Percentiles rank a stretch among this genome's conserved stretches.
Conservation (phyloP, 2,797 vertebrate genomes). For the Synaphobranchus kaupii region DNA sequence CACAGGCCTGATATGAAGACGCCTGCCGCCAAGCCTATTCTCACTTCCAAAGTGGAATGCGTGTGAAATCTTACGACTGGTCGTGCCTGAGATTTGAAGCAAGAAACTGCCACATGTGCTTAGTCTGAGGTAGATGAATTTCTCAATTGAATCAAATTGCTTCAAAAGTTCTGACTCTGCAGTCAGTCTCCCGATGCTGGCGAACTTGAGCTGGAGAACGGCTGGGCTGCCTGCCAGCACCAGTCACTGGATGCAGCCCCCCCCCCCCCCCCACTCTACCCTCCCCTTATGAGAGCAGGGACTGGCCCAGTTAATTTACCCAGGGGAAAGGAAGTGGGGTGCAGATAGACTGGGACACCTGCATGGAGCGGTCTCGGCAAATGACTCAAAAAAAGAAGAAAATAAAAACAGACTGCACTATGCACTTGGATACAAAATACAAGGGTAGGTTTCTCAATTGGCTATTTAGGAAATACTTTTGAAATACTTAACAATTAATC, state of each 20-base stretch:
- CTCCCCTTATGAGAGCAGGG: constrained; percentile 5
- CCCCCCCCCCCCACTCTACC: neutral
- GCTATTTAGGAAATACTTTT: neutral
- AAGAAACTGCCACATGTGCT: constrained; percentile 15
- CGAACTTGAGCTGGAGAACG: neutral
- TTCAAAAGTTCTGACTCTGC: constrained; percentile 13
- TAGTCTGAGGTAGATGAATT: constrained; percentile 6
- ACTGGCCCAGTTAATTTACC: neutral
- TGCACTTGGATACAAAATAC: neutral
- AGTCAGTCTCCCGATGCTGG: constrained; percentile 8
- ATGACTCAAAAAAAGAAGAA: neutral
- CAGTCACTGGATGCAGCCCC: constrained; percentile 21
- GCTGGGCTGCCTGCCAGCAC: constrained; percentile 5
- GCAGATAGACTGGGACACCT: constrained; percentile 30
- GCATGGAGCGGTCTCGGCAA: neutral
- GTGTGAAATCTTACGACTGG: constrained; percentile 3
- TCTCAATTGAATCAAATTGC: constrained; percentile 21
- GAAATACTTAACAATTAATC: neutral
- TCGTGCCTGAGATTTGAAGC: neutral
- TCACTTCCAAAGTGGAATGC: neutral
- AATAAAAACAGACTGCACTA: neutral
- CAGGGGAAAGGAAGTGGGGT: neutral
- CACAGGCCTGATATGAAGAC: neutral
- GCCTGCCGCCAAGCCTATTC: neutral
- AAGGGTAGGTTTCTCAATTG: neutral